phyloP scores from a whole-genome alignment of 37 sponge, comb jelly and placozoan species.

The Chondrilla cf. caribensis region DNA sequence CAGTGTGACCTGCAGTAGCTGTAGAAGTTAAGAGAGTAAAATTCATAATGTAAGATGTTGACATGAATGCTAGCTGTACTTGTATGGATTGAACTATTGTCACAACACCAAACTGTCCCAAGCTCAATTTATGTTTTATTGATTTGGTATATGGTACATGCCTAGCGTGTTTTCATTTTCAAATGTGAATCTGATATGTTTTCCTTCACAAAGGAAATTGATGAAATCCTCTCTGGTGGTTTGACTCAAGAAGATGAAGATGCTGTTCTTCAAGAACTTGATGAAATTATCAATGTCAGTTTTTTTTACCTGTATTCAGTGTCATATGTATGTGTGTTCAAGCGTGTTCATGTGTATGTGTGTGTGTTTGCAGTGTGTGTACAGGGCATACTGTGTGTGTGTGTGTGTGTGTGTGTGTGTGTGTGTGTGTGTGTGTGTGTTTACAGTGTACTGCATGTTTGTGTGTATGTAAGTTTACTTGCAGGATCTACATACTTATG shows the following conservation, averaged over 20 bases:
- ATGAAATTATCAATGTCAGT: conserved; percentile 54
- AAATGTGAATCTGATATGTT: no score
- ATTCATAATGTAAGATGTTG: no score
- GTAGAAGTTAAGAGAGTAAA: no score
- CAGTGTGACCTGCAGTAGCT: no score
- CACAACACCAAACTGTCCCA: no score
- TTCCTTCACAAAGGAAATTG: conserved; percentile 69
- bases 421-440: conserved; percentile 23
- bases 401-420: conserved; percentile 25
- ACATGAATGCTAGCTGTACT: no score
- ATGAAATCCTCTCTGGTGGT: conserved; percentile 83
- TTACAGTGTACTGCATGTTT: not conserved
- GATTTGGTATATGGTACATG: no score
- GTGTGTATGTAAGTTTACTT: conserved; percentile 6
- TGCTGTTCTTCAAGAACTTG: conserved; percentile 79
- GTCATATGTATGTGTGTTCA: not conserved
- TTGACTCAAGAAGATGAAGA: conserved; percentile 89
- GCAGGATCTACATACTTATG: no score
- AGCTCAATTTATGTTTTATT: no score
- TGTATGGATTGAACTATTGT: no score
- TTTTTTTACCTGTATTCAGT: not conserved
- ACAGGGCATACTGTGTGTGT: not conserved
- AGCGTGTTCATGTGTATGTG: conserved; percentile 1
- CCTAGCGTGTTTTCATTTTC: no score
- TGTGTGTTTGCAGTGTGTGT: conserved; percentile 9